Evolutionary conservation across 2,888 invertebrate species (phyloP).

Genomic region (Liodrosophila aerea): DNA sequence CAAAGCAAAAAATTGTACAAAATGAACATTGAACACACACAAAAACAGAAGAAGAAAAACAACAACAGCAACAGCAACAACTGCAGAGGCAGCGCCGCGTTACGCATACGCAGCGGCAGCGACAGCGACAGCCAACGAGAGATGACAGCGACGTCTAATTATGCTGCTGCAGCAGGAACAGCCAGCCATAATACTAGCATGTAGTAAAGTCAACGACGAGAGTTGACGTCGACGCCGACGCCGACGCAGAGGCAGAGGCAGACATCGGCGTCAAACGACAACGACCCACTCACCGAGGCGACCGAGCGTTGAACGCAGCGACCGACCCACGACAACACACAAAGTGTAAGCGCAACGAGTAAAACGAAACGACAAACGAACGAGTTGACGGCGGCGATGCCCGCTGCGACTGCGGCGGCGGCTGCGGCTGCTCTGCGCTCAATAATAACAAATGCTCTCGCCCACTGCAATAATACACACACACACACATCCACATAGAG

Average conservation of each 20-base stretch:
- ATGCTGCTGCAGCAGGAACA: constrained; percentile 40
- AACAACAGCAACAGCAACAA: constrained; percentile 20
- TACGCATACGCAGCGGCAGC: constrained; percentile 52
- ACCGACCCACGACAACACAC: constrained; percentile 71
- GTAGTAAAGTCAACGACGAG: neutral
- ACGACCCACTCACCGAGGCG: constrained; percentile 62
- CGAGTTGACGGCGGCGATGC: constrained; percentile 47
- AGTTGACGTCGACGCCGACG: neutral
- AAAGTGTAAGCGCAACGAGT: constrained; percentile 55
- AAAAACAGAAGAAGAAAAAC: constrained; percentile 1
- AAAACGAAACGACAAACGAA: constrained; percentile 24
- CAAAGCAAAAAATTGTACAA: constrained; percentile 16
- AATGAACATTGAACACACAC: constrained; percentile 7
- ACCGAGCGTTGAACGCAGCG: constrained; percentile 53
- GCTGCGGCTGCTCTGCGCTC: too few relatives aligned
- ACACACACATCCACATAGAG: too few relatives aligned
- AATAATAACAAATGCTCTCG: too few relatives aligned
- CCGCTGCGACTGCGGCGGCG: constrained; percentile 31
- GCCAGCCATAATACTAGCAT: constrained; percentile 16
- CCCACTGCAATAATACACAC: too few relatives aligned
- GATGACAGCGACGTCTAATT: constrained; percentile 59
- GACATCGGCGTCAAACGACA: constrained; percentile 12
- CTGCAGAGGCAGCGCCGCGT: constrained; percentile 48
- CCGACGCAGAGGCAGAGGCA: too few relatives aligned
- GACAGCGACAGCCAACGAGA: constrained; percentile 27